These are phyloP conservation scores for Acleris emargana DNA, from an alignment of 2,888 invertebrate genomes.

Conservation along the genomic window DNA sequence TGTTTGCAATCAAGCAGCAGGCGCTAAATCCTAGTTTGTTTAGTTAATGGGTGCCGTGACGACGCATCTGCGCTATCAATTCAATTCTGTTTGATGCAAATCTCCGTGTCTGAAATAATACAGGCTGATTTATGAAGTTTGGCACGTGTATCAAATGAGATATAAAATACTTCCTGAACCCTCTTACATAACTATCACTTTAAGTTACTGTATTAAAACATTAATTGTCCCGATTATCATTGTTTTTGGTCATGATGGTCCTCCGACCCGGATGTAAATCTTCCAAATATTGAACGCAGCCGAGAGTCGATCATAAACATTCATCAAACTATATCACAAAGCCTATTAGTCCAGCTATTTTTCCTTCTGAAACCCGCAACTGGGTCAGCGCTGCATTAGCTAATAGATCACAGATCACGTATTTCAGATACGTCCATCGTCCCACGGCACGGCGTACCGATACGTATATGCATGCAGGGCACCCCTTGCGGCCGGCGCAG, in stretches of 20 bases:
- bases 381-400: slow-evolving; percentile 34
- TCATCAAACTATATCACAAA: neutral
- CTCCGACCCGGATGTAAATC: no score
- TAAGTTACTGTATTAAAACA: no score
- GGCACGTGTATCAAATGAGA: no score
- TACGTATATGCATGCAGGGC: slow-evolving; percentile 8
- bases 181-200: no score
- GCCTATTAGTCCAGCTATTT: slow-evolving; percentile 5
- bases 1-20: no score
- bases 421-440: slow-evolving; percentile 7
- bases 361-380: slow-evolving; percentile 8
- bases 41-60: slow-evolving; percentile 7
- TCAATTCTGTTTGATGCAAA: no score
- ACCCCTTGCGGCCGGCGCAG: neutral
- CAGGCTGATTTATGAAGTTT: no score
- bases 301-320: neutral
- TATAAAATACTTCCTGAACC: no score
- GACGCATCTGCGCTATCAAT: no score
- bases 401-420: slow-evolving; percentile 35
- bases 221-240: no score
- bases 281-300: neutral
- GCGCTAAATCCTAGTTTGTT: slow-evolving; percentile 8
- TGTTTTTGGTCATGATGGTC: no score
- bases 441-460: neutral
- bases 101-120: no score